A percentile compares a stretch with the other conserved stretches of the same genome.
phyloP scores from a whole-genome alignment of 2,113 vertebrate species.

The Phaethon lepturus region DNA sequence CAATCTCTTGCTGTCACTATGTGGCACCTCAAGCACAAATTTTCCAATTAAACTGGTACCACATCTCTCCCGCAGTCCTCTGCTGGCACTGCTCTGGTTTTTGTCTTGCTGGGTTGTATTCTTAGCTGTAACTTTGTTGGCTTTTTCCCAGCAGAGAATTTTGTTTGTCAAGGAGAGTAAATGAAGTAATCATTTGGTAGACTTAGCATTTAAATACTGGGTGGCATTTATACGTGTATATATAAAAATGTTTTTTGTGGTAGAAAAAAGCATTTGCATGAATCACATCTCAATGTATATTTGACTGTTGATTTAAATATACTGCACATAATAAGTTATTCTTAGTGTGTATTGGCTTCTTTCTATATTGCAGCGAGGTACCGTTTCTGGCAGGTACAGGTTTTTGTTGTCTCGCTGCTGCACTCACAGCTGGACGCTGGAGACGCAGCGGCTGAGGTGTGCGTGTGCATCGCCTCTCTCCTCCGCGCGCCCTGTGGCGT shows the following conservation, averaged over 20 bases:
- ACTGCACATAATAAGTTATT: slow-evolving; percentile 44
- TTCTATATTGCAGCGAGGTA: slow-evolving; percentile 16
- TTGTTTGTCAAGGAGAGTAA: slow-evolving; percentile 44
- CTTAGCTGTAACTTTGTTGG: not conserved
- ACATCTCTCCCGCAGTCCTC: not conserved
- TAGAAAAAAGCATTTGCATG: slow-evolving; percentile 56
- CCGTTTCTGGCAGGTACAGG: not conserved
- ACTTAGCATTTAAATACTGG: slow-evolving; percentile 64
- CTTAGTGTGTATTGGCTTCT: slow-evolving; percentile 18
- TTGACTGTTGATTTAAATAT: slow-evolving; percentile 73
- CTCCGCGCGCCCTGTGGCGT: rapidly evolving
- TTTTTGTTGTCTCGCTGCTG: not conserved
- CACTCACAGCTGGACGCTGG: not conserved
- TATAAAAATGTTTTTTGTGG: slow-evolving; percentile 60
- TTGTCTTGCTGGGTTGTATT: not conserved
- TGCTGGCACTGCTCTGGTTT: not conserved
- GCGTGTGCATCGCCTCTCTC: not conserved
- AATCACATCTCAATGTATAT: slow-evolving; percentile 49
- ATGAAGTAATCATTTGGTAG: slow-evolving; percentile 32
- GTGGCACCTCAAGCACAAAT: slow-evolving; percentile 63
- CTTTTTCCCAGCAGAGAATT: slow-evolving; percentile 12
- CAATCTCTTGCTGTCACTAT: slow-evolving; percentile 18
- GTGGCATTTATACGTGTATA: slow-evolving; percentile 61
- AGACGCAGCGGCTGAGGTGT: not conserved
- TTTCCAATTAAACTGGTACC: slow-evolving; percentile 50